phyloP scores from a whole-genome alignment of 2,797 vertebrate species.

The Eleutherodactylus coqui region DNA sequence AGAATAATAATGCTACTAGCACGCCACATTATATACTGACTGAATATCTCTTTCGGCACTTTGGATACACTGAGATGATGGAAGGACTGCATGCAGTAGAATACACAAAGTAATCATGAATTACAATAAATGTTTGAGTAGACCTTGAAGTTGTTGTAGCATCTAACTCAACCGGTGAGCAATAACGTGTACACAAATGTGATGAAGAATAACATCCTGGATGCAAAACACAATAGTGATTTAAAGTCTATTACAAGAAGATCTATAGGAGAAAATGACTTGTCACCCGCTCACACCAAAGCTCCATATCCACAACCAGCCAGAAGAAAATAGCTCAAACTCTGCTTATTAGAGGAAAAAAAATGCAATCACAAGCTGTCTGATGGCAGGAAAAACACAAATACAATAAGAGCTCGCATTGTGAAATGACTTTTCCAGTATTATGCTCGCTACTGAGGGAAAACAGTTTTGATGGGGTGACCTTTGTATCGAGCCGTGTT shows the following conservation, averaged over 20 bases:
- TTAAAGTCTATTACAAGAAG: conserved; percentile 54
- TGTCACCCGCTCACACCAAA: conserved; percentile 61
- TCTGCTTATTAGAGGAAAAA: conserved; percentile 65
- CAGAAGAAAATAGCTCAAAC: conserved; percentile 60
- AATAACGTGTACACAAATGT: conserved; percentile 43
- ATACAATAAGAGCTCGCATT: conserved; percentile 57
- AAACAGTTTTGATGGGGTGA: conserved; percentile 71
- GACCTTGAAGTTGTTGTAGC: not conserved
- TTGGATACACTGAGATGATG: not conserved
- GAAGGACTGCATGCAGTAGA: not conserved
- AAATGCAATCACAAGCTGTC: conserved; percentile 70
- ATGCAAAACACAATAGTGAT: conserved; percentile 36
- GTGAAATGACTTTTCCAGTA: conserved; percentile 52
- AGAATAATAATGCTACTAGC: not conserved
- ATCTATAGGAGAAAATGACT: conserved; percentile 60
- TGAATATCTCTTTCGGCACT: not conserved
- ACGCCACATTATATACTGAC: not conserved
- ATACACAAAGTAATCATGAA: conserved; percentile 7
- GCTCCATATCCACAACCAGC: not conserved
- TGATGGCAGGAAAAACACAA: conserved; percentile 67
- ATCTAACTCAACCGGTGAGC: not conserved
- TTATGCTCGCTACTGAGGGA: conserved; percentile 58
- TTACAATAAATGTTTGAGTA: conserved; percentile 4
- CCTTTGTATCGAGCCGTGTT: conserved; percentile 68
- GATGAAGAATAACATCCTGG: conserved; percentile 49